Evolutionary conservation across 1,140 invertebrate species (phyloP).

Genomic region (Coptotermes formosanus): DNA sequence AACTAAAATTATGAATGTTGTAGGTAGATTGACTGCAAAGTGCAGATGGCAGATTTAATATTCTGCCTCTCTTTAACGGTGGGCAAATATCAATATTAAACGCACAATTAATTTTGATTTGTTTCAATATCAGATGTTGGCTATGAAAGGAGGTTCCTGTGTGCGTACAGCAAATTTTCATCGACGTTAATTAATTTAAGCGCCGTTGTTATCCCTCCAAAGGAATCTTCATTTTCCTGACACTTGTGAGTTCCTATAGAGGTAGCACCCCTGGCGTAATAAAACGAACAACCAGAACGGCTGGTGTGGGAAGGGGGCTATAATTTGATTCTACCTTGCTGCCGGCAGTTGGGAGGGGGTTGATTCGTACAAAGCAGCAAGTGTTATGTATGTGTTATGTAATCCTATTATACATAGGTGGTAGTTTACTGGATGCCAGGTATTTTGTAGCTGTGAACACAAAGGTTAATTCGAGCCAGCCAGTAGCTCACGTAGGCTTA

Average conservation of each 20-base stretch:
- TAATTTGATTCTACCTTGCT: not conserved
- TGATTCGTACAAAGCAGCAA: not conserved
- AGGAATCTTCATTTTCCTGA: too few species aligned
- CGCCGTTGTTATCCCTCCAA: too few species aligned
- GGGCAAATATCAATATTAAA: too few species aligned
- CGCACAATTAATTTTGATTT: too few species aligned
- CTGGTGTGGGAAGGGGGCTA: not conserved
- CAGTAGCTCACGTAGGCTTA: not conserved
- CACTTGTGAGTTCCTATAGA: not conserved
- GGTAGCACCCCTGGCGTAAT: not conserved
- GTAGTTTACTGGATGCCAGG: not conserved
- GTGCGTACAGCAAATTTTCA: too few species aligned
- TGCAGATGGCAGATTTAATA: too few species aligned
- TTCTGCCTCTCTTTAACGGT: too few species aligned
- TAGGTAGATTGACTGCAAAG: too few species aligned
- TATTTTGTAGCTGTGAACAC: not conserved
- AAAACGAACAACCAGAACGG: not conserved
- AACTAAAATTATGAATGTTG: too few species aligned
- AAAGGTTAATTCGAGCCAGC: not conserved
- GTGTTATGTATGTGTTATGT: slow-evolving; percentile 5
- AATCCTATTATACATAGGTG: not conserved
- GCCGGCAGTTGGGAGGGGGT: not conserved
- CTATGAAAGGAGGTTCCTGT: too few species aligned
- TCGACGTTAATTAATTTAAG: too few species aligned
- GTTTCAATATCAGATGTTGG: too few species aligned